Evolutionary conservation across 2,888 invertebrate species (phyloP).

Genomic region (Incurvaria masculella): DNA sequence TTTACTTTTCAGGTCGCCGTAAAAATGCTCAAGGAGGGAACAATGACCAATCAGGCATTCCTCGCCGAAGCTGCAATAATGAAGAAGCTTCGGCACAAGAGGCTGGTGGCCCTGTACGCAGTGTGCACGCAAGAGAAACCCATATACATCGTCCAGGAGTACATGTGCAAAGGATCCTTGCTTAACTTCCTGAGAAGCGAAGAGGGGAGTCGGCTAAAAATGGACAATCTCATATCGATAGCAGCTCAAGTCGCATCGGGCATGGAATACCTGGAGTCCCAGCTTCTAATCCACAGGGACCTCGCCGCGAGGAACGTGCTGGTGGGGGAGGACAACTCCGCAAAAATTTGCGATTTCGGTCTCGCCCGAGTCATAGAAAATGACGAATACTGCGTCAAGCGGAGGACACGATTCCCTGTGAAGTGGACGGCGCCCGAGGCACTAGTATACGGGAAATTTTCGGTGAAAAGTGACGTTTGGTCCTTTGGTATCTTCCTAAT

Average conservation of each 20-base stretch:
- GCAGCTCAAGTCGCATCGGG: conserved; percentile 94
- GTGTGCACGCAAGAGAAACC: conserved; percentile 93
- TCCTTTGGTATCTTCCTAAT: conserved; percentile 93
- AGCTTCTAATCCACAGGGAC: conserved; percentile 93
- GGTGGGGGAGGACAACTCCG: conserved; percentile 85
- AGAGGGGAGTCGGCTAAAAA: conserved; percentile 80
- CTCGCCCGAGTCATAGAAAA: conserved; percentile 96
- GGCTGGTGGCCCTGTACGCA: conserved; percentile 90
- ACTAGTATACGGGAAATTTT: conserved; percentile 91
- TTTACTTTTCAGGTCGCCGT: conserved; percentile 73
- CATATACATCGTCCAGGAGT: conserved; percentile 90
- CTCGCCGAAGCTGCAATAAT: conserved; percentile 97
- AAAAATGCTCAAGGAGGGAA: conserved; percentile 92
- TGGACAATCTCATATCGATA: conserved; percentile 92
- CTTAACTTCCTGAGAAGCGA: conserved; percentile 89
- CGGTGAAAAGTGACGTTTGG: conserved; percentile 99
- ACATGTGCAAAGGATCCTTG: conserved; percentile 95
- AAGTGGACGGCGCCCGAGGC: conserved; percentile 99
- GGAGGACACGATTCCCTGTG: conserved; percentile 95
- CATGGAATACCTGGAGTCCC: conserved; percentile 92
- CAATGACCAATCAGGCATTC: conserved; percentile 97
- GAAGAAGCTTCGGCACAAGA: conserved; percentile 97
- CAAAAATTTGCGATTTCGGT: conserved; percentile 94
- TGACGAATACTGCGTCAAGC: conserved; percentile 95
- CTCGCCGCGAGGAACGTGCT: conserved; percentile 93